A percentile compares a stretch with the other conserved stretches of the same genome.
Evolutionary conservation across 2,797 vertebrate species (phyloP).

Genomic region (Periparus ater): DNA sequence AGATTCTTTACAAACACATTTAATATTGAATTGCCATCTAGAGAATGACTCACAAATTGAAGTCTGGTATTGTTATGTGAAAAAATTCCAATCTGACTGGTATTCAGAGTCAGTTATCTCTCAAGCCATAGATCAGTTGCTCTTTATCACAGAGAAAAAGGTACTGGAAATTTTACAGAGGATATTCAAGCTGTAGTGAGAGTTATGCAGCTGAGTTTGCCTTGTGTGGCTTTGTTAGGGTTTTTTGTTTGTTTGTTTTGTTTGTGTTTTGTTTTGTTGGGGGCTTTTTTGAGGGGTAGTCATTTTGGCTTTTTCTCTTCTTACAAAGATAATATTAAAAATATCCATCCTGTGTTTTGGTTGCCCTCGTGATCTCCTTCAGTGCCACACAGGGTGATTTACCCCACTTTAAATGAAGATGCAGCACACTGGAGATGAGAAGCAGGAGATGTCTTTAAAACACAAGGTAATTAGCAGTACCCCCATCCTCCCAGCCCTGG

Average conservation of each 20-base stretch:
- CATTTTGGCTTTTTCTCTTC: not conserved
- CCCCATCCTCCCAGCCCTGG: no score
- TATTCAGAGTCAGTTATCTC: not conserved
- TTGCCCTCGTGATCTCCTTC: not conserved
- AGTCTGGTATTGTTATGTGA: not conserved
- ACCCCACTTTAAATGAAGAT: not conserved
- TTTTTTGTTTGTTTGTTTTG: not conserved
- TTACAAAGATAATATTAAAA: not conserved
- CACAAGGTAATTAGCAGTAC: not conserved
- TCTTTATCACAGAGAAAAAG: not conserved
- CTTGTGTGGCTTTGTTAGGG: not conserved
- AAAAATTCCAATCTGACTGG: not conserved
- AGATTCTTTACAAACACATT: not conserved
- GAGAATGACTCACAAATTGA: not conserved
- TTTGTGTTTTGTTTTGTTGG: not conserved
- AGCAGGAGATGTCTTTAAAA: not conserved
- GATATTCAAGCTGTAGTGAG: not conserved
- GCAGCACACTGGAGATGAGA: not conserved
- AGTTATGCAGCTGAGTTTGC: not conserved
- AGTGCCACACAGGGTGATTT: not conserved
- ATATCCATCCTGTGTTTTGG: not conserved
- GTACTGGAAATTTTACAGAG: not conserved
- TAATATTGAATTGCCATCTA: not conserved
- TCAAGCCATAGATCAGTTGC: not conserved
- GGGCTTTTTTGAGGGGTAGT: accelerated